phyloP scores from a whole-genome alignment of 1,140 invertebrate genomes.

The Heliconius hermathena region DNA sequence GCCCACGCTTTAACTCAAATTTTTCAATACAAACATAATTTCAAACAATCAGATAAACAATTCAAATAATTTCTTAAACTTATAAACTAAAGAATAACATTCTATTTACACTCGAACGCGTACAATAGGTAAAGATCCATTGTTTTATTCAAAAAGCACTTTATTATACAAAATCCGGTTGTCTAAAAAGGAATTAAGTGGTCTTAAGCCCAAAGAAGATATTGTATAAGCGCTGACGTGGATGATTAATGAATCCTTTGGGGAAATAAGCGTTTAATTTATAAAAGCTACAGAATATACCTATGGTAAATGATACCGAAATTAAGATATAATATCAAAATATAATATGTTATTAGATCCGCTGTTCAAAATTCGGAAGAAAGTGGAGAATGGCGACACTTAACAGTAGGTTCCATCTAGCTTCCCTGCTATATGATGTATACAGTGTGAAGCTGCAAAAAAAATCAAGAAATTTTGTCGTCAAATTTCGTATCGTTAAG shows the following conservation, averaged over 20 bases:
- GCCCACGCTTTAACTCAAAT: no score
- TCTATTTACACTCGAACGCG: constrained; percentile 8
- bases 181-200: constrained; percentile 43
- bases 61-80: background rate
- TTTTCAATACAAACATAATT: no score
- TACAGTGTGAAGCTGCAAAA: no score
- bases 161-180: constrained; percentile 42
- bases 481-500: no score
- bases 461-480: no score
- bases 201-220: constrained; percentile 40
- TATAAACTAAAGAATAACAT: background rate
- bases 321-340: background rate
- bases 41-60: background rate
- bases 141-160: constrained; percentile 42
- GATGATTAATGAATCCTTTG: constrained; percentile 42
- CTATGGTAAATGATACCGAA: constrained; percentile 13
- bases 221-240: constrained; percentile 42
- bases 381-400: no score
- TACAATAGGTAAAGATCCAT: constrained; percentile 24
- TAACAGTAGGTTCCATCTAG: no score
- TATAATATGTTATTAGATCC: background rate
- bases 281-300: constrained; percentile 22
- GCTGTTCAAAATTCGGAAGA: no score
- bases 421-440: no score
- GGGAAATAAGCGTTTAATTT: constrained; percentile 30